phyloP scores from a whole-genome alignment of 1,140 invertebrate genomes.

The Zaprionus ghesquierei region DNA sequence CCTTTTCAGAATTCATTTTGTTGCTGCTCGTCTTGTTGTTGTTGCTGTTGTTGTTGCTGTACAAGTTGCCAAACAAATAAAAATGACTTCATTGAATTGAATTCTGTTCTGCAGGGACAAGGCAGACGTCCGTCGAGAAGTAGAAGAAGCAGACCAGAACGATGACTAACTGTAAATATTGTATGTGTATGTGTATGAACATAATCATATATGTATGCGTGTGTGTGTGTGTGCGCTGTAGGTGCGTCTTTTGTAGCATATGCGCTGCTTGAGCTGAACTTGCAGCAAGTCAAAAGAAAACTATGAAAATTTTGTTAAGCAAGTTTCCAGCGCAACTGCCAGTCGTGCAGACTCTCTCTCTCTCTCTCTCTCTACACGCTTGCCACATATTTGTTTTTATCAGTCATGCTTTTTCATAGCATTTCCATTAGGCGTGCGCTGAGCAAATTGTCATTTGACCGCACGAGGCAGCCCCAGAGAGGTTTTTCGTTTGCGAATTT shows the following conservation, averaged over 20 bases:
- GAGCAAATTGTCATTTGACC: slow-evolving; percentile 55
- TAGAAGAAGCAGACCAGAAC: background rate
- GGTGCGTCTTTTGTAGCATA: background rate
- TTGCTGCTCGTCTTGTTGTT: slow-evolving; percentile 45
- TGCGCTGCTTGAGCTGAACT: too few relatives aligned
- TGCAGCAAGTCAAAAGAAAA: too few relatives aligned
- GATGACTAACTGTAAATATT: slow-evolving; percentile 32
- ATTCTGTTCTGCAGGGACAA: slow-evolving; percentile 49
- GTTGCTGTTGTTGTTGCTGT: slow-evolving; percentile 46
- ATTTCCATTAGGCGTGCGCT: slow-evolving; percentile 38
- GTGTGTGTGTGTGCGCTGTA: background rate
- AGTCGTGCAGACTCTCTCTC: background rate
- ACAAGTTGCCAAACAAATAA: slow-evolving; percentile 75
- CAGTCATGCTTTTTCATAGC: slow-evolving; percentile 23
- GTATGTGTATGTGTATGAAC: background rate
- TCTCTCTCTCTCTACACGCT: too few relatives aligned
- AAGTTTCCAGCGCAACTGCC: background rate
- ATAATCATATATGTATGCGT: background rate
- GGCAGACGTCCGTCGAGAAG: slow-evolving; percentile 13
- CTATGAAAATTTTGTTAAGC: too few relatives aligned
- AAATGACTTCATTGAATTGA: slow-evolving; percentile 78
- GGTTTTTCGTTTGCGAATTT: slow-evolving; percentile 50
- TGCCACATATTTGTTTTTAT: slow-evolving; percentile 1
- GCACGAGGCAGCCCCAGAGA: slow-evolving; percentile 35
- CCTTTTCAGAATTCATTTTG: slow-evolving; percentile 63